Conservation (phyloP, 2,113 vertebrate genomes). For the Dromas ardeola region DNA sequence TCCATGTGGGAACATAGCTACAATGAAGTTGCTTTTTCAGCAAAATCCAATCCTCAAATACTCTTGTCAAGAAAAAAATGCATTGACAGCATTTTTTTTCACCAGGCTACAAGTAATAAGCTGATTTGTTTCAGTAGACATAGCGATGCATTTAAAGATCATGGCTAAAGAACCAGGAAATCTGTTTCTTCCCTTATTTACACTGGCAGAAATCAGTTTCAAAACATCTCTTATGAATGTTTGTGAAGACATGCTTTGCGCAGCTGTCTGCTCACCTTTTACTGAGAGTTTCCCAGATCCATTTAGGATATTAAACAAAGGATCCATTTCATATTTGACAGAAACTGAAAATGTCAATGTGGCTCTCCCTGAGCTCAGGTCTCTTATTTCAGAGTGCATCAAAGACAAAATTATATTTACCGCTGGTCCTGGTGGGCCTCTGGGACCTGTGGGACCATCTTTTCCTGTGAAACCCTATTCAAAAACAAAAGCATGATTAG, state of each 20-base stretch:
- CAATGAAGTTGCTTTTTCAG: background rate
- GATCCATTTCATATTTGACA: background rate
- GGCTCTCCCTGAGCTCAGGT: background rate
- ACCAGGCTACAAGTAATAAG: background rate
- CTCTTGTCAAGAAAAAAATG: background rate
- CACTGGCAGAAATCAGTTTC: background rate
- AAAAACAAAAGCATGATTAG: conserved; percentile 31
- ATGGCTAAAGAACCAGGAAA: background rate
- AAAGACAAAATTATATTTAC: conserved; percentile 76
- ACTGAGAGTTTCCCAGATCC: background rate
- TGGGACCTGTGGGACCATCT: conserved; percentile 88
- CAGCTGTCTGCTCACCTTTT: background rate
- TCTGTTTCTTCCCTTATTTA: background rate
- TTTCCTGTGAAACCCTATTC: conserved; percentile 91
- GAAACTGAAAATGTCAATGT: background rate
- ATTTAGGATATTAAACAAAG: background rate
- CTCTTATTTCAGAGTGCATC: background rate
- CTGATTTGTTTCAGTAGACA: background rate
- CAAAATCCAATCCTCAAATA: background rate
- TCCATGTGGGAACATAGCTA: background rate
- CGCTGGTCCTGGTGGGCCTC: conserved; percentile 89
- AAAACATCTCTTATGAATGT: background rate
- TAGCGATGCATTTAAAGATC: background rate
- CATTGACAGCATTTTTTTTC: background rate
- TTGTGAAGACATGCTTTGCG: background rate